Evolutionary conservation across 1,140 invertebrate species (phyloP), one percentile per base, ranked within the genome.

Genomic region (Heliconius melpomene): DNA sequence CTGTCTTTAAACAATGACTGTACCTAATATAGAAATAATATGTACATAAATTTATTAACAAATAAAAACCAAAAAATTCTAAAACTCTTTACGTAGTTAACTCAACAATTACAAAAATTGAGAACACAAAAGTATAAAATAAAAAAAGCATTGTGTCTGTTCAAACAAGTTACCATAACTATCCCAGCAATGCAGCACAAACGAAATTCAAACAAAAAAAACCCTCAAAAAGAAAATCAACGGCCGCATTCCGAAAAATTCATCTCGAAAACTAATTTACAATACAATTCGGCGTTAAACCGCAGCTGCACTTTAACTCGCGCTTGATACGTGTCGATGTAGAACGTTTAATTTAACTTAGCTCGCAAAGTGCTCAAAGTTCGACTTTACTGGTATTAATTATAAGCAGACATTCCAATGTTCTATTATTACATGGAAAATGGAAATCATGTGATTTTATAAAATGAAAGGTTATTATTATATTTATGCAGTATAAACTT

Each of bases 271-370:
- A 89, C 86, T 88, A 89, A 89, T 90, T 88, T 88, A 80, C 85
- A 90, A 86, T 90, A 89, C 90, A 91, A 91, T 89, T 84, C 88
- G 73, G 78, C 74, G 78, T 77, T 78, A 75, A 80, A 79, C 54
- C 76, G 66, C 81, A 85, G 82, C 84, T 81, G 83, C 83, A 86
- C 79, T 87, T 86, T 81, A 87, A 84, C 82, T 82, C 81, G 78
- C 83, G 86, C 82, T 88, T 84, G 81, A 75, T 84, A 85, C 85
- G 87, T 88, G 87, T 87, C 88, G 87, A 88, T 90, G 84, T 90
- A 87, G 85, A 88, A 74, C 90, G 83, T 91, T 91, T 90, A 93
- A 93, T 93, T 89, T 91, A 93, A 93, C 89, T 93, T 93, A 84
- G 77, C 84, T 86, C 83, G 83, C 84, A 84, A 89, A 90, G 86